Evolutionary conservation across 37 sponge, comb jelly and placozoan species (phyloP).

Genomic region (Aplysina aerophoba): DNA sequence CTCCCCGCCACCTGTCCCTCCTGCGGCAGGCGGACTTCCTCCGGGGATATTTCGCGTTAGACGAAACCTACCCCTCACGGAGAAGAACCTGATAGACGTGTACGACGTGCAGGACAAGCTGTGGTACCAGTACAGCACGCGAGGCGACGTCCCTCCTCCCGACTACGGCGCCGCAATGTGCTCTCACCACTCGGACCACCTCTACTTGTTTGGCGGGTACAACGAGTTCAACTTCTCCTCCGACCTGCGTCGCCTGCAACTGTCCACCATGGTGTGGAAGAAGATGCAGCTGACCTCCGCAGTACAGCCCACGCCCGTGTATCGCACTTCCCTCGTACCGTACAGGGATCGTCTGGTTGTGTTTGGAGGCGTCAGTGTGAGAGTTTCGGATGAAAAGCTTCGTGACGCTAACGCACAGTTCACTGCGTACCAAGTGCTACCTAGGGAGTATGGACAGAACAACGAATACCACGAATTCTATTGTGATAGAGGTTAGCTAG

Average conservation of each 20-base stretch:
- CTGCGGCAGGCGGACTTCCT: not conserved
- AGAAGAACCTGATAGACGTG: constrained; percentile 31
- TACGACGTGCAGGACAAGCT: constrained; percentile 24
- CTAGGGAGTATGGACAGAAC: not conserved
- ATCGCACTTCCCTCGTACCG: not conserved
- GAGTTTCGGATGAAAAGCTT: not conserved
- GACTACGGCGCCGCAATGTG: constrained; percentile 28
- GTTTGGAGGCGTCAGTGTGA: constrained; percentile 6
- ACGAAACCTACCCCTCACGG: constrained; percentile 20
- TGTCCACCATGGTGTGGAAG: constrained; percentile 24
- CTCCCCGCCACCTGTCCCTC: not conserved
- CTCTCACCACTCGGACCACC: not conserved
- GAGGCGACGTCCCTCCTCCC: constrained; percentile 9
- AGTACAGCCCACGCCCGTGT: not conserved
- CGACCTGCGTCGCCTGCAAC: constrained; percentile 9
- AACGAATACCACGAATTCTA: not conserved
- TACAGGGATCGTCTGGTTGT: not conserved
- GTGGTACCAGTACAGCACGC: constrained; percentile 20
- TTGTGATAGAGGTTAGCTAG: not conserved
- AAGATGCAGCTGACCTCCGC: not conserved
- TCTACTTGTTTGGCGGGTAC: constrained; percentile 22
- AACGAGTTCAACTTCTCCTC: constrained; percentile 13
- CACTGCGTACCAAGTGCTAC: not conserved
- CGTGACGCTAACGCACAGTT: not conserved
- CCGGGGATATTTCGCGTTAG: not conserved